Evolutionary conservation across 2,888 invertebrate genomes (phyloP).

Genomic region (Nemotelus nigrinus): DNA sequence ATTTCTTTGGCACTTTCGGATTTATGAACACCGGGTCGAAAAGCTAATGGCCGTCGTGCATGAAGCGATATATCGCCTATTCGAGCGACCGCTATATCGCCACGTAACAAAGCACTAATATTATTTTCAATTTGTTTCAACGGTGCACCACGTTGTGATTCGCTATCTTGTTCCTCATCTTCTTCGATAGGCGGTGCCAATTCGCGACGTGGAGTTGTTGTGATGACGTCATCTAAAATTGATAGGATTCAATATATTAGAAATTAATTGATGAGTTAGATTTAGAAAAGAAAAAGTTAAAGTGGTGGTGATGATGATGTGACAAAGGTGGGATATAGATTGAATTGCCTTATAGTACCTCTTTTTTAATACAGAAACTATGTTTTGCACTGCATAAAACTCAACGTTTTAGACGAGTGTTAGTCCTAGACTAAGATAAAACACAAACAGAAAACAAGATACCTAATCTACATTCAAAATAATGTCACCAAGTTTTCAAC

Average conservation of each 20-base stretch:
- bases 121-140: conserved; percentile 78
- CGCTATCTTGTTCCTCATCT: conserved; percentile 74
- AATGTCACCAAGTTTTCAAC: too few species aligned
- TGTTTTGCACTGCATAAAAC: too few species aligned
- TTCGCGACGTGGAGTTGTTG: conserved; percentile 70
- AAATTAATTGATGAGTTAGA: not conserved
- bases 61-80: conserved; percentile 58
- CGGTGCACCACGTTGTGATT: conserved; percentile 71
- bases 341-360: too few species aligned
- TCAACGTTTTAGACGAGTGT: too few species aligned
- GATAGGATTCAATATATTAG: not conserved
- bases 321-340: too few species aligned
- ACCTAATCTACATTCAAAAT: too few species aligned
- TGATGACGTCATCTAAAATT: conserved; percentile 45
- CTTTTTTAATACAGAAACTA: too few species aligned
- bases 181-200: conserved; percentile 75
- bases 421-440: too few species aligned
- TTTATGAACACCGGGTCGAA: conserved; percentile 74
- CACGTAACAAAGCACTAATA: conserved; percentile 74
- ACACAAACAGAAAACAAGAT: too few species aligned
- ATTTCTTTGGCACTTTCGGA: conserved; percentile 80
- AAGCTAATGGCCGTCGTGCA: conserved; percentile 62
- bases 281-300: not conserved
- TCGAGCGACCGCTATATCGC: conserved; percentile 60
- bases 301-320: too few species aligned